A percentile compares a stretch with the other conserved stretches of the same genome.
Evolutionary conservation across 2,888 invertebrate species (phyloP).

Genomic region (Caenorhabditis plicata): DNA sequence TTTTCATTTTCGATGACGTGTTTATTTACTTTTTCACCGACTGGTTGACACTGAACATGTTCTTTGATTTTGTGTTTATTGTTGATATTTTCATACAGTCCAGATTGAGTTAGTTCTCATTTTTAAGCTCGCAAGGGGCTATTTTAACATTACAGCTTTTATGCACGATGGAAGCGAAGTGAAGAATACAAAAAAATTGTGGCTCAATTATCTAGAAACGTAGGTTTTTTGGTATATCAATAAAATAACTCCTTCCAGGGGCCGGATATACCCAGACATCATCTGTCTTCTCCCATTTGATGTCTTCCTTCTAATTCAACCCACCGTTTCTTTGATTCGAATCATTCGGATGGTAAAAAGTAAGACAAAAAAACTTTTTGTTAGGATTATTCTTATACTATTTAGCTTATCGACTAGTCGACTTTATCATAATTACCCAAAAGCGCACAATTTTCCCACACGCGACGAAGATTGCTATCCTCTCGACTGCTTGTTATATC

Average conservation of each 20-base stretch:
- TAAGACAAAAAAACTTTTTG: too few species aligned
- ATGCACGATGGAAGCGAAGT: conserved; percentile 38
- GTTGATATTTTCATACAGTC: conserved; percentile 51
- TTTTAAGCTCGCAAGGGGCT: not conserved
- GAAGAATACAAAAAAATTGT: conserved; percentile 8
- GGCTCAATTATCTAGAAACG: conserved; percentile 24
- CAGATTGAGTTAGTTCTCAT: conserved; percentile 40
- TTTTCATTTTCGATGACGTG: conserved; percentile 63
- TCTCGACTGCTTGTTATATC: conserved; percentile 37
- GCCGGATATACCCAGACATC: conserved; percentile 40
- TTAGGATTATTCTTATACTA: too few species aligned
- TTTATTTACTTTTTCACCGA: conserved; percentile 19
- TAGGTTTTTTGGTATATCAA: too few species aligned
- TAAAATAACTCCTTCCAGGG: too few species aligned
- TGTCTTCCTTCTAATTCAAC: conserved; percentile 27
- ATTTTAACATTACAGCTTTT: conserved; percentile 29
- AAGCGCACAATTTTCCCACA: conserved; percentile 44
- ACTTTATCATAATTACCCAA: conserved; percentile 34
- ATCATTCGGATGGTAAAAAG: conserved; percentile 24
- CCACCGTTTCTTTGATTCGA: conserved; percentile 25
- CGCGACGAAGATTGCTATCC: conserved; percentile 49
- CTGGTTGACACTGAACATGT: conserved; percentile 47
- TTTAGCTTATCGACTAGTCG: conserved; percentile 38
- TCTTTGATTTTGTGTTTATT: conserved; percentile 47
- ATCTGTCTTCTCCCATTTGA: conserved; percentile 48